These are phyloP conservation scores for Mormyrops boulengeri DNA, from an alignment of 2,797 vertebrate genomes.

Conservation along the genomic window DNA sequence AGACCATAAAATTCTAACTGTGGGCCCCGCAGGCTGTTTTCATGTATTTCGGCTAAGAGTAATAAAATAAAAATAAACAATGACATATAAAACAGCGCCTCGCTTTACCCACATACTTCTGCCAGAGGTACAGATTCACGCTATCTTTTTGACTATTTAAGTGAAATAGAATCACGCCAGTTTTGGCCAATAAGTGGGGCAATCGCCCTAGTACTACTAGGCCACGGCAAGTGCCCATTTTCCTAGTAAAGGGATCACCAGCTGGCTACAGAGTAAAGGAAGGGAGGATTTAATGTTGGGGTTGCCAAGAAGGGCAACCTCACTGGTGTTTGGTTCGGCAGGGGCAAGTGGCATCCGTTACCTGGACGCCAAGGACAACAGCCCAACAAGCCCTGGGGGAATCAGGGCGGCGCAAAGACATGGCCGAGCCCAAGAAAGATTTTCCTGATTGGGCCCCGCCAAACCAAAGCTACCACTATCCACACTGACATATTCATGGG, in stretches of 20 bases:
- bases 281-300: neutral
- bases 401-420: neutral
- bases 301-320: neutral
- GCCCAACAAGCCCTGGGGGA: neutral
- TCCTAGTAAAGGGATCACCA: neutral
- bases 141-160: neutral
- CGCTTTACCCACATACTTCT: neutral
- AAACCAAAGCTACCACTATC: neutral
- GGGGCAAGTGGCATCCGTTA: neutral
- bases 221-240: neutral
- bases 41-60: neutral
- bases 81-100: neutral
- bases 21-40: neutral
- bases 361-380: neutral
- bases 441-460: neutral
- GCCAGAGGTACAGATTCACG: neutral
- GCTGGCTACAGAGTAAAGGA: neutral
- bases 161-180: neutral
- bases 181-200: neutral
- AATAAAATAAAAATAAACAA: neutral
- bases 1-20: neutral
- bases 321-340: neutral
- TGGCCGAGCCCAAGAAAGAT: neutral
- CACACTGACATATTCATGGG: neutral
- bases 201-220: neutral